phyloP scores from a whole-genome alignment of 2,888 invertebrate genomes.

The Tetrapedia diversipes region DNA sequence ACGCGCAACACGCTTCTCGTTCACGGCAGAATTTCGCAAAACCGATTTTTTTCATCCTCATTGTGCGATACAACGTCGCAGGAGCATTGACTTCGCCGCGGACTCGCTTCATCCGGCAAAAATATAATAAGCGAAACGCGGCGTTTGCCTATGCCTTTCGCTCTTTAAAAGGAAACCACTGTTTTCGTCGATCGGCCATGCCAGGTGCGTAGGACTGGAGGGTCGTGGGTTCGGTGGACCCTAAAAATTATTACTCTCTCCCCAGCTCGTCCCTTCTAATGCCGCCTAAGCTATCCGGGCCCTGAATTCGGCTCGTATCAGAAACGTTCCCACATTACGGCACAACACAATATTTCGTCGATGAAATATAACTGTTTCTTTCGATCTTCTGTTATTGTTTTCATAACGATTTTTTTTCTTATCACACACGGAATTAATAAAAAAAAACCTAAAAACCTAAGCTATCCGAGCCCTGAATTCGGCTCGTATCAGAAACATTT shows the following conservation, averaged over 20 bases:
- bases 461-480: no score
- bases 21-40: slow-evolving; percentile 62
- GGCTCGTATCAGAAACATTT: no score
- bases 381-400: no score
- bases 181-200: slow-evolving; percentile 38
- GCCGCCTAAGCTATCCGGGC: slow-evolving; percentile 14
- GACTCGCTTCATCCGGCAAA: not conserved
- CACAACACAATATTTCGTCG: no score
- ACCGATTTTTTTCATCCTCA: slow-evolving; percentile 23
- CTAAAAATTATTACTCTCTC: slow-evolving; percentile 47
- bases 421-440: no score
- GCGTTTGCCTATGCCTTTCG: slow-evolving; percentile 21
- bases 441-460: no score
- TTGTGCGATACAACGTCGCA: slow-evolving; percentile 4
- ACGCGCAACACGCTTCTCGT: no score
- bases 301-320: slow-evolving; percentile 9
- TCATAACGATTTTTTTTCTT: no score
- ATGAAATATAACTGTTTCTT: no score
- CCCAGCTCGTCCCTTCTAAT: slow-evolving; percentile 20
- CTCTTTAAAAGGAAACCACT: slow-evolving; percentile 32
- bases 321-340: not conserved
- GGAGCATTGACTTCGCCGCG: not conserved
- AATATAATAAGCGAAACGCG: slow-evolving; percentile 10
- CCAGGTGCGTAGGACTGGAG: slow-evolving; percentile 52
- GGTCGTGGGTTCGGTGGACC: slow-evolving; percentile 37